phyloP scores from a whole-genome alignment of 2,113 vertebrate species.

The Zosterops japonicus region DNA sequence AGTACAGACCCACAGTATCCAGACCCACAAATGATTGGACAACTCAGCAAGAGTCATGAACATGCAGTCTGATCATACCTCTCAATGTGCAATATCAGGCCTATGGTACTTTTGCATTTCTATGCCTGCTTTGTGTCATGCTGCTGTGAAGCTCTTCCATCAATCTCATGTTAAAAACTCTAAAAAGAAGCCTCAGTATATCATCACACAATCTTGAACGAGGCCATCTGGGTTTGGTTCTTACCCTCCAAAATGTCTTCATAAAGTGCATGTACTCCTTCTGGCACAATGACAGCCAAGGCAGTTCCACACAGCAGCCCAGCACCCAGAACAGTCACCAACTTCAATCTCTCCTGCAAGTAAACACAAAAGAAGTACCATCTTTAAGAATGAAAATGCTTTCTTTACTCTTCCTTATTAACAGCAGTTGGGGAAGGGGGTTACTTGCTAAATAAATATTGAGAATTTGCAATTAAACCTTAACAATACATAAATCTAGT shows the following conservation, averaged over 20 bases:
- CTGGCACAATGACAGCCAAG: constrained; percentile 95
- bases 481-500: not conserved
- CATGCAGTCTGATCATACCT: not conserved
- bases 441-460: not conserved
- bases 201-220: not conserved
- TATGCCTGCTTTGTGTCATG: not conserved
- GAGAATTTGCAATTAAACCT: not conserved
- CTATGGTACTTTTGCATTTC: not conserved
- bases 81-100: not conserved
- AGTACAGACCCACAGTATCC: not conserved
- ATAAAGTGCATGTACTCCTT: constrained; percentile 97
- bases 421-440: not conserved
- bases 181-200: not conserved
- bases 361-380: constrained; percentile 34
- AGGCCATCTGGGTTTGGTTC: not conserved
- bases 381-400: not conserved
- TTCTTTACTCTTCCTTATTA: not conserved
- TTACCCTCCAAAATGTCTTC: constrained; percentile 94
- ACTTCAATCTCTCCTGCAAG: constrained; percentile 89
- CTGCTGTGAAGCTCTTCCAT: not conserved
- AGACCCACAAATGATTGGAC: not conserved
- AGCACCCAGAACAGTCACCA: constrained; percentile 95
- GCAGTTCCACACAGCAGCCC: constrained; percentile 97
- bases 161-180: not conserved
- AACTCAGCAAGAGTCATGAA: not conserved